phyloP scores from a whole-genome alignment of 2,113 vertebrate genomes.

The Vireo altiloquus region DNA sequence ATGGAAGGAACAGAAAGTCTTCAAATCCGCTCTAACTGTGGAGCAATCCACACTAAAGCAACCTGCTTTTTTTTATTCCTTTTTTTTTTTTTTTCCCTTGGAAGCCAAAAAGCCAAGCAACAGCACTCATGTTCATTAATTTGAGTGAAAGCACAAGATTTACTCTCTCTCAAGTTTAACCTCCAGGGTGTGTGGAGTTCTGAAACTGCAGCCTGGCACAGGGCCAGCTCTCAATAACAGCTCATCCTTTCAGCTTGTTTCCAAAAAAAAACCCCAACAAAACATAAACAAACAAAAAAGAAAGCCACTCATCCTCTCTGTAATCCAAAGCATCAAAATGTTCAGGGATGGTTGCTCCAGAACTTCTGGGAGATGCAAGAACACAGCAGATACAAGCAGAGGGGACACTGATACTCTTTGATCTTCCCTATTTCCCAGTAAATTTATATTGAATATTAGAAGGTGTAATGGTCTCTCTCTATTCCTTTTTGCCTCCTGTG shows the following conservation, averaged over 20 bases:
- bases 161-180: background rate
- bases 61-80: accelerated
- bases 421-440: background rate
- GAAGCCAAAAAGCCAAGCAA: background rate
- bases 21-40: background rate
- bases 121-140: background rate
- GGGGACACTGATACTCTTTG: background rate
- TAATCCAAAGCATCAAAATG: background rate
- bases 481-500: background rate
- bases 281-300: background rate
- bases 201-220: background rate
- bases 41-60: background rate
- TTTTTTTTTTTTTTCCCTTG: too few relatives aligned
- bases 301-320: background rate
- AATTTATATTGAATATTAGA: background rate
- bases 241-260: background rate
- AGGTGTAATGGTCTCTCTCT: background rate
- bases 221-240: background rate
- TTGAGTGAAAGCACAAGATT: background rate
- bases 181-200: background rate
- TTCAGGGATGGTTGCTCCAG: background rate
- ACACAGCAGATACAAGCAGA: background rate
- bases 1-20: background rate
- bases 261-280: background rate
- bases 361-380: background rate